Conservation (phyloP, 1,140 invertebrate species). For the Mylabris phalerata region DNA sequence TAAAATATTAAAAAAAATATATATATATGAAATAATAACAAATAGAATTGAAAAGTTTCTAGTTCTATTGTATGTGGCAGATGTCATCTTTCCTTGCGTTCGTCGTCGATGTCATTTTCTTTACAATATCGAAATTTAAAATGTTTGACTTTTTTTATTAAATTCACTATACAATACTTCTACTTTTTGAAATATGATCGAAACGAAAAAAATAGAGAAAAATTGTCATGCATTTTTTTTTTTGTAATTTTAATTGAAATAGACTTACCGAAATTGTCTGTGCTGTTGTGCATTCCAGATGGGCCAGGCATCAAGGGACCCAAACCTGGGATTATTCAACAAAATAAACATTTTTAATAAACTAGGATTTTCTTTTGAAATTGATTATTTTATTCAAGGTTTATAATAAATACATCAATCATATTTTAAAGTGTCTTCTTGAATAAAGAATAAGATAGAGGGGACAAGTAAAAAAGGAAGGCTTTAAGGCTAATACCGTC, state of each 20-base stretch:
- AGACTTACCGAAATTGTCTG: constrained; percentile 77
- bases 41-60: constrained; percentile 18
- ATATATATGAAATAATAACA: no score
- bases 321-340: constrained; percentile 39
- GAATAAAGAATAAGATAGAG: no score
- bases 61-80: constrained; percentile 19
- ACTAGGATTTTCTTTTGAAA: no score
- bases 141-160: constrained; percentile 9
- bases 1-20: constrained; percentile 18
- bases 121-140: constrained; percentile 1
- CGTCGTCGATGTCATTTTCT: no score
- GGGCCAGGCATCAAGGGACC: constrained; percentile 71
- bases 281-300: constrained; percentile 64
- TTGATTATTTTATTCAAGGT: no score
- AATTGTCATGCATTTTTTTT: neutral
- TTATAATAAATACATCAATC: constrained; percentile 6
- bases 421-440: neutral
- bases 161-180: no score
- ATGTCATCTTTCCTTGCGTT: constrained; percentile 19
- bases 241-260: neutral
- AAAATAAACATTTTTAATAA: no score
- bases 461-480: neutral
- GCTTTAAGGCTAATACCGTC: constrained; percentile 10
- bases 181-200: neutral
- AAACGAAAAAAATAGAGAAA: neutral